A percentile compares a stretch with the other conserved stretches of the same genome.
Conservation (phyloP, 2,797 vertebrate genomes). For the Sebastes iracundus region DNA sequence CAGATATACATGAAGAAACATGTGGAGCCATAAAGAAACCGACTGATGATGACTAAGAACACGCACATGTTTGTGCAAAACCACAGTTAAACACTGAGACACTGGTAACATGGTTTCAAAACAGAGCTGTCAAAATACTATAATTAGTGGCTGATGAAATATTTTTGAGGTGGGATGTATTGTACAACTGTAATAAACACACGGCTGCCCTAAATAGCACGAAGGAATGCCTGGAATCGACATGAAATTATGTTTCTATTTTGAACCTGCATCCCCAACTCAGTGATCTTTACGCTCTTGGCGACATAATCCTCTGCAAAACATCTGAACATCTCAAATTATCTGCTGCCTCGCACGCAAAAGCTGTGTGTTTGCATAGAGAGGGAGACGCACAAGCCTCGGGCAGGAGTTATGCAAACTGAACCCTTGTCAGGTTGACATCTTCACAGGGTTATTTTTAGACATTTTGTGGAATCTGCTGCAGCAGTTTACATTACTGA, state of each 20-base stretch:
- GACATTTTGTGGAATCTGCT: conserved; percentile 50
- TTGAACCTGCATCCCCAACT: conserved; percentile 21
- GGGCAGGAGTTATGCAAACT: conserved; percentile 34
- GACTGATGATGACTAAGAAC: conserved; percentile 47
- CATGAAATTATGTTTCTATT: conserved; percentile 54
- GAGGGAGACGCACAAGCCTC: conserved; percentile 10
- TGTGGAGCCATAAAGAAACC: conserved; percentile 27
- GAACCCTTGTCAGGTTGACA: conserved; percentile 36
- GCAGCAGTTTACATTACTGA: conserved; percentile 67
- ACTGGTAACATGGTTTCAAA: conserved; percentile 51
- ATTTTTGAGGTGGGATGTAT: conserved; percentile 55
- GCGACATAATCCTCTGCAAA: conserved; percentile 49
- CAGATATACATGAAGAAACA: conserved; percentile 32
- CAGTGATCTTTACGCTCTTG: conserved; percentile 38
- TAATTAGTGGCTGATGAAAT: conserved; percentile 68
- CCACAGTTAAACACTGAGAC: conserved; percentile 46
- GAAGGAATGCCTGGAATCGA: conserved; percentile 64
- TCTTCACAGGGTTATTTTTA: conserved; percentile 64
- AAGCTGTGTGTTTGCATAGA: conserved; percentile 43
- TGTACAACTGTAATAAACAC: conserved; percentile 51
- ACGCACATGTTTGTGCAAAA: conserved; percentile 61
- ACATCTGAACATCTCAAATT: conserved; percentile 57
- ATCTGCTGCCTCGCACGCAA: conserved; percentile 57
- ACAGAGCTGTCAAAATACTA: conserved; percentile 67
- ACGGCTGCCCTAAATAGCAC: conserved; percentile 54